Base-by-base conservation (phyloP, 2,888 invertebrate species). In the Acanthosepion esculentum region DNA sequence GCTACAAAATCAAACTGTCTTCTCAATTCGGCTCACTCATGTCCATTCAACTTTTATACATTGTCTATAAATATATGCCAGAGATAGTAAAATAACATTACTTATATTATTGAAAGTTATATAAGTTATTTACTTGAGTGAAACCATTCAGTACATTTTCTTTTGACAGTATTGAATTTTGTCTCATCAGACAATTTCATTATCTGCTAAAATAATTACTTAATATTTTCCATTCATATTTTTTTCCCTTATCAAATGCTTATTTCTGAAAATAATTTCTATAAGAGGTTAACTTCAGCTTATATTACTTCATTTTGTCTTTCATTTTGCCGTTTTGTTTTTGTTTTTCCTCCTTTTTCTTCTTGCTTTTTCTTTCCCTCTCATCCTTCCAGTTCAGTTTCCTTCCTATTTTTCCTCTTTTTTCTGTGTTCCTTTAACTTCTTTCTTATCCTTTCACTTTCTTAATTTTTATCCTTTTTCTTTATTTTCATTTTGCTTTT, bases 101-200 rank as follows among this genome's bases (percentile, higher is more conserved):
- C 59, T 59, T 59, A 59, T 23, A 59, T 59, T 59, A 59, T 23
- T 59, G 59, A 23, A 59, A 59, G n/a, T n/a, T 78, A n/a, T n/a
- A 78, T 78, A 78, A n/a, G n/a, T 78, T 78, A 78, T 78, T 78
- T 78, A n/a, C n/a, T n/a, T 78, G n/a, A 78, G n/a, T 33, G 78
- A n/a, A 78, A n/a, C n/a, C n/a, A n/a, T 78, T 78, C 78, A 33
- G 78, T 78, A 15, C 78, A 78, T 78, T 78, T 78, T n/a, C n/a
- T n/a, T 78, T 78, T 78, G 10, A 78, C n/a, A 78, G n/a, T n/a
- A 78, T 12, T n/a, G 78, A 78, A 78, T n/a, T 33, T 78, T 78
- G 78, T 78, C 78, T 78, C 78, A 78, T 78, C 78, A n/a, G 78
- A 78, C 78, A 78, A 78, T 78, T 78, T 78, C n/a, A 78, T 78